phyloP scores from a whole-genome alignment of 2,113 vertebrate species.

The Gopherus flavomarginatus region DNA sequence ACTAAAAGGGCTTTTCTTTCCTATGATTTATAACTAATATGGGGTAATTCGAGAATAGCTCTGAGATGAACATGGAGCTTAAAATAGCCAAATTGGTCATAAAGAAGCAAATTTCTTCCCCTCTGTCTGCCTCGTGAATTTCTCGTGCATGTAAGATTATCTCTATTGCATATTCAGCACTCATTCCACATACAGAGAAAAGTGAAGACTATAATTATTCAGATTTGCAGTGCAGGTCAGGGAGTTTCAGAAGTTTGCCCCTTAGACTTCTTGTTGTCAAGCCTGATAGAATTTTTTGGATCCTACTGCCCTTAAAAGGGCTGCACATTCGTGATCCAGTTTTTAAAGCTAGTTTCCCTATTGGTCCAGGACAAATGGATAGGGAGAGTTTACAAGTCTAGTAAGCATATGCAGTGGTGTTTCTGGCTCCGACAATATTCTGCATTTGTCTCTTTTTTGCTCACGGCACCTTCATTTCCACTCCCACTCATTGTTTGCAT shows the following conservation, averaged over 20 bases:
- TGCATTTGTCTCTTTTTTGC: neutral
- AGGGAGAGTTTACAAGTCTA: neutral
- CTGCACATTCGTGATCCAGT: neutral
- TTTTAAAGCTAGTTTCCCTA: neutral
- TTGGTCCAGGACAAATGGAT: neutral
- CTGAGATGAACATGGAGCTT: neutral
- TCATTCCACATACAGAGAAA: neutral
- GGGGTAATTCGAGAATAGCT: constrained; percentile 6
- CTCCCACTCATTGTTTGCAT: neutral
- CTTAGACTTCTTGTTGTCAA: neutral
- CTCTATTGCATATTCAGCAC: neutral
- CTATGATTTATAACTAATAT: neutral
- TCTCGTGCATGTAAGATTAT: neutral
- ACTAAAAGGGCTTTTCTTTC: neutral
- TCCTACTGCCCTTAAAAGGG: neutral
- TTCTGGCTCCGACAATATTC: neutral
- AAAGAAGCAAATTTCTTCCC: neutral
- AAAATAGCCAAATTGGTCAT: neutral
- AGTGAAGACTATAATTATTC: neutral
- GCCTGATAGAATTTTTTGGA: neutral
- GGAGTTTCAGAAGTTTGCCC: neutral
- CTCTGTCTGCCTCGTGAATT: neutral
- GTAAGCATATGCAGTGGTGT: neutral
- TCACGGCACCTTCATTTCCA: neutral
- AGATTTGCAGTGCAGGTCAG: neutral